Evolutionary conservation across 2,888 invertebrate genomes (phyloP).

Genomic region (Apocheima hispidaria): DNA sequence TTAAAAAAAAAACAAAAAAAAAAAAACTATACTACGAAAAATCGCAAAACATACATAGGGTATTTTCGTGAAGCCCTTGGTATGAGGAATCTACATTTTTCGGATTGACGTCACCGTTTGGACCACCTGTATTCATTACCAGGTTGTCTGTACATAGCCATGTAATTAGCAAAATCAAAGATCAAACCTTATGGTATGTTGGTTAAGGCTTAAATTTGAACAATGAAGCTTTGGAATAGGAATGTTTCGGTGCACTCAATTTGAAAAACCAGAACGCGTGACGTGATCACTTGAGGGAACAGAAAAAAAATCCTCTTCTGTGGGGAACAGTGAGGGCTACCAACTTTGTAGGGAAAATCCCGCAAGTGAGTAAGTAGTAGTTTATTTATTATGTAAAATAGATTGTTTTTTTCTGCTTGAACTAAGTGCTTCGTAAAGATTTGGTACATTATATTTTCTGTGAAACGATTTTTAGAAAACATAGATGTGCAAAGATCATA

Average conservation of each 20-base stretch:
- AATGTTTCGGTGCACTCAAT: constrained; percentile 66
- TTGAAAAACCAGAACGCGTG: constrained; percentile 75
- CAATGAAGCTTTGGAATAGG: constrained; percentile 2
- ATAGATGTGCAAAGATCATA: too few relatives aligned
- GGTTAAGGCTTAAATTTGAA: background rate
- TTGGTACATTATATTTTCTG: background rate
- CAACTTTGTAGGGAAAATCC: constrained; percentile 35
- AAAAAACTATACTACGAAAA: too few relatives aligned
- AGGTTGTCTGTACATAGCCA: constrained; percentile 40
- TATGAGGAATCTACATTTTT: too few relatives aligned
- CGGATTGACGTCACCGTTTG: too few relatives aligned
- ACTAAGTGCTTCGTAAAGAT: constrained; percentile 19
- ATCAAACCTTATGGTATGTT: background rate
- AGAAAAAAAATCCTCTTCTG: too few relatives aligned
- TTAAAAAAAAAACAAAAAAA: too few relatives aligned
- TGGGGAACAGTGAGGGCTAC: constrained; percentile 43
- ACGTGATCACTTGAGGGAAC: too few relatives aligned
- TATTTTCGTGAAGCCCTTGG: too few relatives aligned
- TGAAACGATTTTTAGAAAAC: background rate
- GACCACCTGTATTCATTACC: too few relatives aligned
- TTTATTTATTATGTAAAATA: constrained; percentile 2
- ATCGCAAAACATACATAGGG: too few relatives aligned
- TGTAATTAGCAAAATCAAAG: background rate
- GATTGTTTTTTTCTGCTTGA: constrained; percentile 15
- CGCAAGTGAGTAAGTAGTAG: background rate